Evolutionary conservation across 53 echinoderm and acorn worm genomes (phyloP).

Genomic region (Mesocentrotus franciscanus): DNA sequence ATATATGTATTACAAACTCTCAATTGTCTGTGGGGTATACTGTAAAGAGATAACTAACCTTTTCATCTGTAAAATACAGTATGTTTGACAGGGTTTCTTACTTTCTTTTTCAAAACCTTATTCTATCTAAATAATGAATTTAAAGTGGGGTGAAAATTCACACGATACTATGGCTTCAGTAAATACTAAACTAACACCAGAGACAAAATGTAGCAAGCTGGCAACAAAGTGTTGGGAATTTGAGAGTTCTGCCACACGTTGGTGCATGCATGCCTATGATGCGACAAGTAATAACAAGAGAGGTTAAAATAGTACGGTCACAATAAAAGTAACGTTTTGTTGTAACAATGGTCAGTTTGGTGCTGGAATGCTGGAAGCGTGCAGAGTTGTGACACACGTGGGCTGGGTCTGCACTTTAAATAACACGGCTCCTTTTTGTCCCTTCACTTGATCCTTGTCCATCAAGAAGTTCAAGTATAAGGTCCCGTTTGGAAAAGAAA

Average conservation of each 20-base stretch:
- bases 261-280: neutral
- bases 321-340: neutral
- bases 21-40: neutral
- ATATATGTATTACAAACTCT: neutral
- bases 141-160: neutral
- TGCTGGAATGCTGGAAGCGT: slow-evolving; percentile 41
- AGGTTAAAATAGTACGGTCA: slow-evolving; percentile 16
- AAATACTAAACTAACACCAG: neutral
- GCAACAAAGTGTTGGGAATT: neutral
- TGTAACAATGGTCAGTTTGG: neutral
- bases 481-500: neutral
- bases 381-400: slow-evolving; percentile 29
- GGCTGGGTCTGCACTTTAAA: slow-evolving; percentile 9
- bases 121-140: neutral
- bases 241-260: too few relatives aligned
- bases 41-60: neutral
- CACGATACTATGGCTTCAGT: neutral
- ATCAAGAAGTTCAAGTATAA: slow-evolving; percentile 39
- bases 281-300: slow-evolving; percentile 6
- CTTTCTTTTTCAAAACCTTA: neutral
- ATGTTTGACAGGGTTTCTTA: neutral
- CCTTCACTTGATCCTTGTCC: neutral
- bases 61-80: neutral
- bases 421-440: neutral
- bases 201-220: neutral